phyloP scores from a whole-genome alignment of 2,888 invertebrate species.

The Serrognathus titanus region DNA sequence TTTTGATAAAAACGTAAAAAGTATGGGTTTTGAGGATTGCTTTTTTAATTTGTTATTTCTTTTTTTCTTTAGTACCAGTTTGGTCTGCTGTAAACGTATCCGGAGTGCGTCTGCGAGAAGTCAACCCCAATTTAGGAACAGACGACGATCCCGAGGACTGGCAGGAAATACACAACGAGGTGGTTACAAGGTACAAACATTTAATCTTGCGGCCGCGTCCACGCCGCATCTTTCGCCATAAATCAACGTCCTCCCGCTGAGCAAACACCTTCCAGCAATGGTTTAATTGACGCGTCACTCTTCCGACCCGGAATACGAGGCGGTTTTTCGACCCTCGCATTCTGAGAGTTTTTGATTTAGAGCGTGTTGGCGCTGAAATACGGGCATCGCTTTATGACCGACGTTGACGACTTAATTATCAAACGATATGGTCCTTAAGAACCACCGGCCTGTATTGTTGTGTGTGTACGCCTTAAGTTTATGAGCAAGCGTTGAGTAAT shows the following conservation, averaged over 20 bases:
- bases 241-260: slow-evolving; percentile 21
- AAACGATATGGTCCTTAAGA: neutral
- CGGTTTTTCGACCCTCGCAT: neutral
- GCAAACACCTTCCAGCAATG: slow-evolving; percentile 24
- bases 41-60: neutral
- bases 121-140: slow-evolving; percentile 55
- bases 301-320: neutral
- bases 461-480: neutral
- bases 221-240: slow-evolving; percentile 10
- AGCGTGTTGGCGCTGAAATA: neutral
- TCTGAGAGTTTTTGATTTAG: neutral
- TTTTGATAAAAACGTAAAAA: no score
- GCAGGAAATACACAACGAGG: slow-evolving; percentile 71
- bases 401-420: neutral
- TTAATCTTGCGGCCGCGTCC: neutral
- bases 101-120: slow-evolving; percentile 56
- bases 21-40: no score
- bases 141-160: slow-evolving; percentile 68
- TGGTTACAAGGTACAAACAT: slow-evolving; percentile 47
- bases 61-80: slow-evolving; percentile 49
- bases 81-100: slow-evolving; percentile 64
- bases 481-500: neutral
- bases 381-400: neutral
- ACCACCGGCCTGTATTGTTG: no score
- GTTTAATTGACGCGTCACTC: slow-evolving; percentile 21